phyloP scores from a whole-genome alignment of 2,888 invertebrate species.

The Catocala fraxini region DNA sequence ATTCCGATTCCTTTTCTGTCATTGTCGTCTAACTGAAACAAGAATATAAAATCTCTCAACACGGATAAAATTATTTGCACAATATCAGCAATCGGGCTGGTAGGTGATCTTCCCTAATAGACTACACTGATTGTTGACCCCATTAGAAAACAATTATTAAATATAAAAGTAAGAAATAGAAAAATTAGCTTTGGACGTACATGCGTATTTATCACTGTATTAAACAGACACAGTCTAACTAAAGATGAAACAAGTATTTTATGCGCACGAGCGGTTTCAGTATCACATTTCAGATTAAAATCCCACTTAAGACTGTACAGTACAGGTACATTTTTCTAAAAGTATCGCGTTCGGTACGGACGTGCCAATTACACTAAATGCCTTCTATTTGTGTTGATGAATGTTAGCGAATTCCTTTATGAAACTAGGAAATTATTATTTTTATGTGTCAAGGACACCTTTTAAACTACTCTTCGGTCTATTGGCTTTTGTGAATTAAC shows the following conservation, averaged over 20 bases:
- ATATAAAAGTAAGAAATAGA: too few species aligned
- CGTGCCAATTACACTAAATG: conserved; percentile 19
- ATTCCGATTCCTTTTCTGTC: conserved; percentile 61
- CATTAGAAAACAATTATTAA: too few species aligned
- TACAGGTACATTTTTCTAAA: neutral
- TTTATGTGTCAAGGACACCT: conserved; percentile 29
- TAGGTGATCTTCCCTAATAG: too few species aligned
- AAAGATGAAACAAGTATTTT: too few species aligned
- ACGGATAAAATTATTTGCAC: too few species aligned
- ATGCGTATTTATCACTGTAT: too few species aligned
- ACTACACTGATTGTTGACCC: too few species aligned
- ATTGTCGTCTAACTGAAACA: conserved; percentile 63
- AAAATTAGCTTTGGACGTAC: too few species aligned
- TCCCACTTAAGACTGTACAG: neutral
- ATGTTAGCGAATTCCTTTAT: conserved; percentile 19
- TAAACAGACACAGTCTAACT: too few species aligned
- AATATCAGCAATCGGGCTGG: too few species aligned
- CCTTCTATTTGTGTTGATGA: conserved; percentile 9
- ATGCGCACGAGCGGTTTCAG: conserved; percentile 5
- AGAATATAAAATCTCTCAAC: conserved; percentile 22
- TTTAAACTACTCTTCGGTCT: conserved; percentile 5
- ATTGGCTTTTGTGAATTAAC: conserved; percentile 4
- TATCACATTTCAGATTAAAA: conserved; percentile 17
- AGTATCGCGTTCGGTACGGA: conserved; percentile 12
- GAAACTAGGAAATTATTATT: conserved; percentile 16